A percentile compares a stretch with the other conserved stretches of the same genome.
phyloP scores from a whole-genome alignment of 2,113 vertebrate species.

The Dromaius novaehollandiae region DNA sequence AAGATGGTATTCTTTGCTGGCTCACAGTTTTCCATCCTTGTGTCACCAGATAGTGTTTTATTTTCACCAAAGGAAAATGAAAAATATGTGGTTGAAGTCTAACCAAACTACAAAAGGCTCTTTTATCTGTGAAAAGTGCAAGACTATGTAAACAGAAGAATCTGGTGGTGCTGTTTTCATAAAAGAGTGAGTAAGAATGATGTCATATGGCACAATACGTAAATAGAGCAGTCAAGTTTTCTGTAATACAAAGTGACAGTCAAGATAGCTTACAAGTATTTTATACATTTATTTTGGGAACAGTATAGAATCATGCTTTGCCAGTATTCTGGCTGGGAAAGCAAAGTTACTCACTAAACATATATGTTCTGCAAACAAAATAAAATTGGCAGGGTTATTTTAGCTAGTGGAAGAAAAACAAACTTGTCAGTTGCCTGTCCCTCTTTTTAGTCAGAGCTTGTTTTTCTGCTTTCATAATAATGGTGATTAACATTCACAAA shows the following conservation, averaged over 20 bases:
- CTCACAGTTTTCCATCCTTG: not conserved
- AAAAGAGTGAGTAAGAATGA: not conserved
- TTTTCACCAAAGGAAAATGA: not conserved
- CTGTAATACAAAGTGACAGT: not conserved
- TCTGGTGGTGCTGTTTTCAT: not conserved
- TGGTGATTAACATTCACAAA: not conserved
- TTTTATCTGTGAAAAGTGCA: not conserved
- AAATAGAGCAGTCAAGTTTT: slow-evolving; percentile 43
- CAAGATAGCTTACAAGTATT: slow-evolving; percentile 29
- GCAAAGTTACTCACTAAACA: slow-evolving; percentile 18
- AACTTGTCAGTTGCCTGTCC: not conserved
- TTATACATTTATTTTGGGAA: slow-evolving; percentile 28
- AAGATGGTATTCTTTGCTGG: not conserved
- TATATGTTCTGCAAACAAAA: not conserved
- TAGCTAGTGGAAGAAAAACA: not conserved
- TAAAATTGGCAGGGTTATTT: not conserved
- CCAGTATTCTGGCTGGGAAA: not conserved
- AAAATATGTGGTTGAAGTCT: not conserved
- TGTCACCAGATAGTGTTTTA: not conserved
- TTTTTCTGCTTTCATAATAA: not conserved
- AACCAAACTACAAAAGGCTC: not conserved
- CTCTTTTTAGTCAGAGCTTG: not conserved
- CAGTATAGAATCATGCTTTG: not conserved
- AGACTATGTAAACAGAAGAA: not conserved
- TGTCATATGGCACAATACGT: not conserved